Conservation (phyloP, 2,888 invertebrate genomes). For the Gastracanthus pulcherrimus region DNA sequence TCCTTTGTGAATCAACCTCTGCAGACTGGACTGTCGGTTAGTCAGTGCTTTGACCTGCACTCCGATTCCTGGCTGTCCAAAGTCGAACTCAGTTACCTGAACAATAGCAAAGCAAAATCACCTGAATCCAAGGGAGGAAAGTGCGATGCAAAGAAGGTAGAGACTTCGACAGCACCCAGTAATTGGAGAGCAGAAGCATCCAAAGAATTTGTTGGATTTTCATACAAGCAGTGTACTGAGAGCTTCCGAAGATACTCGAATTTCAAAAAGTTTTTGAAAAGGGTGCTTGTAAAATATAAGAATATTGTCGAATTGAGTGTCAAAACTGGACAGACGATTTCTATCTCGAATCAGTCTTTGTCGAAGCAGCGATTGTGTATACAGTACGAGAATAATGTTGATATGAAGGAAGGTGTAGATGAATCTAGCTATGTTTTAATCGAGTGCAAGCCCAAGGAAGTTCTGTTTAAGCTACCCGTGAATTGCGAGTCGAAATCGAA, state of each 20-base stretch:
- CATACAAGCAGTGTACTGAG: slow-evolving; percentile 40
- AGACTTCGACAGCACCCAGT: background rate
- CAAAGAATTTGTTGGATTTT: slow-evolving; percentile 39
- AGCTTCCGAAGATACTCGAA: slow-evolving; percentile 20
- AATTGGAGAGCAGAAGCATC: background rate
- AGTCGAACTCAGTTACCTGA: slow-evolving; percentile 49
- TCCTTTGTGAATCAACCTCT: slow-evolving; percentile 43
- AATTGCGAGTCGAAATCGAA: background rate
- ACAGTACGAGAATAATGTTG: slow-evolving; percentile 5
- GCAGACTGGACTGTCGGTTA: slow-evolving; percentile 40
- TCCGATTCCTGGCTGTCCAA: slow-evolving; percentile 54
- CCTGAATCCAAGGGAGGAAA: background rate
- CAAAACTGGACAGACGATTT: slow-evolving; percentile 20
- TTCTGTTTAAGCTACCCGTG: background rate
- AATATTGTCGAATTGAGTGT: background rate
- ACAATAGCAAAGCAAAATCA: slow-evolving; percentile 34
- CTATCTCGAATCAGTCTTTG: slow-evolving; percentile 19
- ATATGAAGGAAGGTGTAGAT: background rate
- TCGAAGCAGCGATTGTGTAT: slow-evolving; percentile 1
- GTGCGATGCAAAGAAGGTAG: background rate
- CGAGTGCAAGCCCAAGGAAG: background rate
- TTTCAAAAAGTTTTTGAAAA: slow-evolving; percentile 32
- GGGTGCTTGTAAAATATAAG: background rate
- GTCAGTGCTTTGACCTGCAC: slow-evolving; percentile 54
- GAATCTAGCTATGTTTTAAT: slow-evolving; percentile 30